Evolutionary conservation across 2,888 invertebrate species (phyloP), one percentile per base, ranked within the genome.

Genomic region (Rhagophthalmus giganteus): DNA sequence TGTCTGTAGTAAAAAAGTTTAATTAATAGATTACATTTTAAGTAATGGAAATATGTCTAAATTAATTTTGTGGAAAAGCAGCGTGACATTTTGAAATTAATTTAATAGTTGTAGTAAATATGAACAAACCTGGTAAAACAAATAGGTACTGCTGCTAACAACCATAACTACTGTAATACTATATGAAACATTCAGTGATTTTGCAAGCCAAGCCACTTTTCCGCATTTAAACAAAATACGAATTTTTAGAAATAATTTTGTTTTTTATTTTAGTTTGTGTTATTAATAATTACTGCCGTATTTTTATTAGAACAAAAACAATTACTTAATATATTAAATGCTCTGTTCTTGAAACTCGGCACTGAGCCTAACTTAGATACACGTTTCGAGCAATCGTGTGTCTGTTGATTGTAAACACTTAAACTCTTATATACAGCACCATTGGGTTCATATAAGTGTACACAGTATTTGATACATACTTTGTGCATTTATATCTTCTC

Each of bases 351-450:
- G 55, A 67, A 62, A 70, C 67, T 71, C 71, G 72, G 72, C 69
- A 68, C 65, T 70, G 72, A 71, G 73, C 72, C 72, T 67, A 64
- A 62, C 62, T 65, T 65, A 67, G 66, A 69, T 71, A 73, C 71
- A 74, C 71, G 73, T 73, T 74, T 74, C 68, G 74, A 74, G 74
- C 74, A 69, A 72, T 74, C 74, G 73, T 74, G 73, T 73, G 71
- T 73, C 72, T 74, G 70, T 71, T 69, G 68, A 65, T 68, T 67
- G 65, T 65, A 69, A n/a, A 69, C 66, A 57, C 55, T 59, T 47
- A 52, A 39, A 47, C 41, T 63, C 52, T 61, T 60, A 58, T 67
- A 63, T 65, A 59, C 64, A 66, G 66, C 67, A 68, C 64, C 55
- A 55, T 57, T 61, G 64, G 61, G 61, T 63, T 57, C 61, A 61